These are phyloP conservation scores for Leptinotarsa defecta DNA, from an alignment of 1,140 invertebrate species.

Conservation along the genomic window DNA sequence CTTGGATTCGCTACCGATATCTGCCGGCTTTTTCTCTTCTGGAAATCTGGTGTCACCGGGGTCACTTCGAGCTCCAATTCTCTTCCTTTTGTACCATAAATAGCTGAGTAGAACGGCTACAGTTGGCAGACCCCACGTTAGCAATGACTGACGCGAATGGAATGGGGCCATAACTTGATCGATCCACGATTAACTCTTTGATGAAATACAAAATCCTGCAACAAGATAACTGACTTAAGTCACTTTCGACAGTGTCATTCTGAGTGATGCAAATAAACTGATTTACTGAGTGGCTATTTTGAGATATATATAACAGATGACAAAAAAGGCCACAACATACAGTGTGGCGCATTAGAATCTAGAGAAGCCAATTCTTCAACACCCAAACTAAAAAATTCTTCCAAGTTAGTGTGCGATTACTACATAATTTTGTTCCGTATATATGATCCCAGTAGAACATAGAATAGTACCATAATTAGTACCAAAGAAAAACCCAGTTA, in stretches of 20 bases:
- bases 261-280: no score
- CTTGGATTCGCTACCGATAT: neutral
- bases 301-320: no score
- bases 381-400: no score
- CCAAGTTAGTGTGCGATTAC: no score
- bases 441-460: no score
- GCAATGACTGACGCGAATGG: conserved; percentile 59
- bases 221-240: conserved; percentile 29
- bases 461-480: no score
- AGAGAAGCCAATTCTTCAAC: no score
- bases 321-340: no score
- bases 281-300: no score
- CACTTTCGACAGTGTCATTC: neutral
- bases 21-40: conserved; percentile 48
- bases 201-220: conserved; percentile 48
- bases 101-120: conserved; percentile 66
- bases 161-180: conserved; percentile 53
- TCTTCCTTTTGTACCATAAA: conserved; percentile 68
- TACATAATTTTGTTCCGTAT: no score
- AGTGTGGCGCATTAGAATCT: no score
- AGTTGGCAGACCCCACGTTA: conserved; percentile 65
- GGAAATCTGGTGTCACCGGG: conserved; percentile 50
- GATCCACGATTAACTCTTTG: conserved; percentile 54
- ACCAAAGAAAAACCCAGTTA: no score
- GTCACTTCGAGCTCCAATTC: conserved; percentile 55